Base-by-base conservation (phyloP, 2,113 vertebrate genomes). In the Patagioenas fasciata region DNA sequence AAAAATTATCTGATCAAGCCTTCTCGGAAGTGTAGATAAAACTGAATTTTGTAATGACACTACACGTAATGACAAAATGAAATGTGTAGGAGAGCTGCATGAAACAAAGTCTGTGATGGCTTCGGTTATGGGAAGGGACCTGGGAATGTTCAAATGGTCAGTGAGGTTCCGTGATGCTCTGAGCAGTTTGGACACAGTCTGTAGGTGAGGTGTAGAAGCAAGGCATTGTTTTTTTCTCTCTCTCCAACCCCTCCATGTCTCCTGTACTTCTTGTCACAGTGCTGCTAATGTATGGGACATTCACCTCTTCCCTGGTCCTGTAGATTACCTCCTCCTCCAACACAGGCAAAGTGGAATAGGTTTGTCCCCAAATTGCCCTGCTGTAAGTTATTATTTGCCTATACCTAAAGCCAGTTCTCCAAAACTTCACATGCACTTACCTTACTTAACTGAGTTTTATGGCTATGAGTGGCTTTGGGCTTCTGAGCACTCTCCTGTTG, bases 101-200 rank as follows among this genome's bases (percentile, higher is more conserved):
- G 15, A 13, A 70, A 7, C 50, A 38, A 67, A 67, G 16, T 15
- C 10, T 69, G n/a, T 65, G 29, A 25, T 38, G 21, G 10, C 10
- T 85, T 84, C 48, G 29, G 1, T 57, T 73, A 32, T 61, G 10
- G 7, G 23, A 93, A 85, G 10, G 6, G 6, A 7, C 7, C 40
- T 57, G 2, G 2, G 17, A 88, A 70, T 2, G 0, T 3, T 34
- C 26, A 40, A 88, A 70, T 2, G 0, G 3, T 34, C 26, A 40
- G 11, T 42, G 74, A 74, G 9, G 12, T 70, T 62, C 81, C 65
- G 56, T 25, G 28, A 72, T 80, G 42, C 29, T 72, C 38, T 89
- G 80, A 83, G 62, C 64, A 80, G 15, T 64, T 24, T 56, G 53
- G 18, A 7, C 17, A 66, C 17, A 71, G 7, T 7, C 1, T 50